Conservation (phyloP, 2,888 invertebrate genomes). For the Adelphocoris suturalis region DNA sequence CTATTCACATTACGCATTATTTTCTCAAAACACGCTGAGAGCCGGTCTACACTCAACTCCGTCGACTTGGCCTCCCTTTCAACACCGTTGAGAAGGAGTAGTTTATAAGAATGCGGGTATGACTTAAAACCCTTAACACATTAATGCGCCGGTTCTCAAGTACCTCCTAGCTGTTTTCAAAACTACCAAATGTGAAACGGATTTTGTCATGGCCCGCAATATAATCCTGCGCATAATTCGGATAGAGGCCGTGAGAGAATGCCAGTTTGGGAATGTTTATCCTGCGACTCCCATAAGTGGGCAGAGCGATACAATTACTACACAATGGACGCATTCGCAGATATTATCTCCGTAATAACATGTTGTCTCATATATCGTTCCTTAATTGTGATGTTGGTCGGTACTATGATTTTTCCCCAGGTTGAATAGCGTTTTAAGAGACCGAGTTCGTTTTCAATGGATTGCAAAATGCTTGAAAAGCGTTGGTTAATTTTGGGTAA, state of each 20-base stretch:
- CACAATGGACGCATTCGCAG: constrained; percentile 36
- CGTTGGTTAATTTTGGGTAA: neutral
- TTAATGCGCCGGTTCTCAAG: neutral
- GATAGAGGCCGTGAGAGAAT: constrained; percentile 29
- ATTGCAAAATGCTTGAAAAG: constrained; percentile 5
- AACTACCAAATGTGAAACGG: neutral
- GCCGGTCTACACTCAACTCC: neutral
- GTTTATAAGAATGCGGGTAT: neutral
- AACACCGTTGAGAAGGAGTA: neutral
- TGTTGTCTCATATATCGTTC: constrained; percentile 8
- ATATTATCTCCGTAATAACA: constrained; percentile 8
- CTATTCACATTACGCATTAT: neutral
- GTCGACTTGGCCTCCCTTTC: neutral
- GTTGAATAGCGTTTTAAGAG: neutral
- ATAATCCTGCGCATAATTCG: neutral
- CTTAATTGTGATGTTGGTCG: constrained; percentile 21
- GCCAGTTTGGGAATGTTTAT: neutral
- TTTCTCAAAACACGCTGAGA: neutral
- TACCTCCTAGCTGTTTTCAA: neutral
- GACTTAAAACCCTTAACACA: neutral
- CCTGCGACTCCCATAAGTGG: neutral
- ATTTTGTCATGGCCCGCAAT: constrained; percentile 3
- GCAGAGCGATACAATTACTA: constrained; percentile 32
- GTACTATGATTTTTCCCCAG: neutral
- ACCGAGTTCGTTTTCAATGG: neutral